A percentile compares a stretch with the other conserved stretches of the same genome.
Conservation (phyloP, 2,888 invertebrate genomes). For the Amphipyra berbera region DNA sequence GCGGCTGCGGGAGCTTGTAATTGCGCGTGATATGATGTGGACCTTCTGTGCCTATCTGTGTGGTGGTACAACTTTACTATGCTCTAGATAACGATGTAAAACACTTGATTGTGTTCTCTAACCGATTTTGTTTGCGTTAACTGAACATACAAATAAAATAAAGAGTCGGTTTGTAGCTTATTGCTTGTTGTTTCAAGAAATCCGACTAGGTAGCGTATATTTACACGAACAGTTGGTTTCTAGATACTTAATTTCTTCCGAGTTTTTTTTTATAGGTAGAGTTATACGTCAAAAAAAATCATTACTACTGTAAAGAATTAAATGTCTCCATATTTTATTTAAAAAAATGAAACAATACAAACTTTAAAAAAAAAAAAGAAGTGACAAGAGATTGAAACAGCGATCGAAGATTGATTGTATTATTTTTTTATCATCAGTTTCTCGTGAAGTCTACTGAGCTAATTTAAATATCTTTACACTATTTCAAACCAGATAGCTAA, state of each 20-base stretch:
- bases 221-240: not conserved
- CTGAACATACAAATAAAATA: slow-evolving; percentile 19
- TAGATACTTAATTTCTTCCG: not conserved
- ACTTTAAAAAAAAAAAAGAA: no score
- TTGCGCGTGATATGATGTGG: not conserved
- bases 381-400: no score
- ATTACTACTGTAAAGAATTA: no score
- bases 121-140: slow-evolving; percentile 24
- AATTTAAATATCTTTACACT: slow-evolving; percentile 24
- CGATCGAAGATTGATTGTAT: not conserved
- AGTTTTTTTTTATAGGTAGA: not conserved
- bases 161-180: slow-evolving; percentile 6
- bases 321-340: no score
- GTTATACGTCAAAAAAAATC: no score
- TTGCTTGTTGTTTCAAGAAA: slow-evolving; percentile 5
- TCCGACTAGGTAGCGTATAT: not conserved
- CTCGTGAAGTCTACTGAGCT: not conserved
- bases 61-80: not conserved
- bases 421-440: not conserved
- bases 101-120: slow-evolving; percentile 14
- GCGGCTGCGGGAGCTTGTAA: not conserved
- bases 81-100: not conserved
- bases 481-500: not conserved
- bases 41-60: slow-evolving; percentile 1
- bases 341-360: no score